These are phyloP conservation scores for Prolemur simus DNA, from an alignment of 2,113 vertebrate species.

Conservation along the genomic window DNA sequence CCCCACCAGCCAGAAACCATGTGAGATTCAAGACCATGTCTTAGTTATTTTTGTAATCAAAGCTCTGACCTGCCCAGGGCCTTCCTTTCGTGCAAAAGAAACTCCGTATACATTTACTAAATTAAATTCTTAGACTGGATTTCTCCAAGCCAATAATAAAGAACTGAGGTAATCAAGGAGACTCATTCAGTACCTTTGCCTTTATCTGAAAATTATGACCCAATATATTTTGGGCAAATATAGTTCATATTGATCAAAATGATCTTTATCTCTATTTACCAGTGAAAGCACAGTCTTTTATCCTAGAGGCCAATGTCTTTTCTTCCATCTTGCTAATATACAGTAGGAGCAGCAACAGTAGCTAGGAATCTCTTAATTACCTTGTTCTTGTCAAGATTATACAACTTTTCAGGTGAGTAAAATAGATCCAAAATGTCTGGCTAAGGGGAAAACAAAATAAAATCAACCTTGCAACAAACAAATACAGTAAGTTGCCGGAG, in stretches of 20 bases:
- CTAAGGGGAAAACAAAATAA: constrained; percentile 19
- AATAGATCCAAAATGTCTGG: neutral
- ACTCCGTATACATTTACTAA: neutral
- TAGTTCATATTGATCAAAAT: neutral
- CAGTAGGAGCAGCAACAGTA: neutral
- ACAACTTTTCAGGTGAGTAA: constrained; percentile 31
- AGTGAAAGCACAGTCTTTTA: neutral
- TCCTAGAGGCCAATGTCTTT: neutral
- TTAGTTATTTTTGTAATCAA: constrained; percentile 1
- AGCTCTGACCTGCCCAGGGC: neutral
- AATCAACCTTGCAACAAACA: neutral
- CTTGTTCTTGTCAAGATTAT: neutral
- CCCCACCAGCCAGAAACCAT: neutral
- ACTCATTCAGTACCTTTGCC: neutral
- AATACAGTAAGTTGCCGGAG: neutral
- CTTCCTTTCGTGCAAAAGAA: neutral
- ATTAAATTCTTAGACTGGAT: neutral
- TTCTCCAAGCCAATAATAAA: neutral
- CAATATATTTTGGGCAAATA: neutral
- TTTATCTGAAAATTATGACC: constrained; percentile 1
- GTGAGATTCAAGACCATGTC: neutral
- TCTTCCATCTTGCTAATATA: neutral
- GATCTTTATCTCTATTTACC: neutral
- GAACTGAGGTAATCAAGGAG: neutral
- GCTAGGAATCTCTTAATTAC: neutral